Percentiles rank a stretch among this genome's conserved stretches.
phyloP scores from a whole-genome alignment of 2,797 vertebrate genomes.

The Amblyopsis hoosieri region DNA sequence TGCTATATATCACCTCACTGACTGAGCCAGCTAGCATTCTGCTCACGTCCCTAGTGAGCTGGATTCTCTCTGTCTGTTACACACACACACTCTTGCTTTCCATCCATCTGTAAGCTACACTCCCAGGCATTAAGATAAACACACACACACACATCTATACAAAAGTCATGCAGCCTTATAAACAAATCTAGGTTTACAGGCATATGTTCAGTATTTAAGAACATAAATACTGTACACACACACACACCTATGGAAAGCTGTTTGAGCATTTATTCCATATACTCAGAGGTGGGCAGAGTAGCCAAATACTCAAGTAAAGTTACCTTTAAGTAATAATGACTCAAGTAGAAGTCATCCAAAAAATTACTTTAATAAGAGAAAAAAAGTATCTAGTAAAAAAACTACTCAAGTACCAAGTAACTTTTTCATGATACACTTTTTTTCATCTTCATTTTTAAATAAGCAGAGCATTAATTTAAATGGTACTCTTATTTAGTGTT shows the following conservation, averaged over 20 bases:
- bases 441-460: too few relatives aligned
- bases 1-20: constrained; percentile 73
- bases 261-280: too few relatives aligned
- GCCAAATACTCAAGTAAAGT: too few relatives aligned
- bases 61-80: constrained; percentile 43
- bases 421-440: too few relatives aligned
- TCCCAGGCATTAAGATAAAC: constrained; percentile 3
- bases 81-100: constrained; percentile 21
- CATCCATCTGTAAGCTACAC: constrained; percentile 34
- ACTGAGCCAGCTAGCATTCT: constrained; percentile 59
- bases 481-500: too few relatives aligned
- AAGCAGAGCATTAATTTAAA: too few relatives aligned
- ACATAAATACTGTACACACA: background rate
- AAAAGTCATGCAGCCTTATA: background rate
- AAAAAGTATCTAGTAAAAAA: too few relatives aligned
- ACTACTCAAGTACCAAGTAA: too few relatives aligned
- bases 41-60: constrained; percentile 66
- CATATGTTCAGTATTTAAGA: background rate
- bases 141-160: constrained; percentile 7
- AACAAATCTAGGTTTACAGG: background rate
- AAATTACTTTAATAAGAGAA: too few relatives aligned
- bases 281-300: too few relatives aligned
- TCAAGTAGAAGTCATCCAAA: too few relatives aligned
- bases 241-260: background rate
- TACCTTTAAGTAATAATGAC: too few relatives aligned